These are phyloP conservation scores for Rhinopomastus cyanomelas DNA, from an alignment of 2,113 vertebrate genomes.

Conservation along the genomic window DNA sequence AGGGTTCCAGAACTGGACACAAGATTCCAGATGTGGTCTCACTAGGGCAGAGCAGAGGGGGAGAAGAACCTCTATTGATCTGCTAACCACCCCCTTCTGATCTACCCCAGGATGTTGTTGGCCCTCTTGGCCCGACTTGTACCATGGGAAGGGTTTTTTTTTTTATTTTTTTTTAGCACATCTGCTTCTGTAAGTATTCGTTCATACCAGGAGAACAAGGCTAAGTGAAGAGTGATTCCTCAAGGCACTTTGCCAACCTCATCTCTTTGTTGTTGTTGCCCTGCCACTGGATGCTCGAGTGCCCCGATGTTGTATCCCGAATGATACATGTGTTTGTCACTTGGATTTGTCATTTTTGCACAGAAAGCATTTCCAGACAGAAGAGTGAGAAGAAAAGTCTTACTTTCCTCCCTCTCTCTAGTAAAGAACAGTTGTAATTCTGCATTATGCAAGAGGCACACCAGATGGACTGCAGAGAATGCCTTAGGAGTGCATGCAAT, in stretches of 20 bases:
- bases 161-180: background rate
- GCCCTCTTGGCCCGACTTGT: no score
- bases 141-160: background rate
- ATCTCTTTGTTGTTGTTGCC: background rate
- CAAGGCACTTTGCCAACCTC: background rate
- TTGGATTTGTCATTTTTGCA: background rate
- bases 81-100: no score
- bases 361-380: background rate
- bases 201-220: background rate
- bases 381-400: background rate
- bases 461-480: constrained; percentile 18
- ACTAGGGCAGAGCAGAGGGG: no score
- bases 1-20: no score
- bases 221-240: background rate
- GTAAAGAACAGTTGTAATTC: constrained; percentile 5
- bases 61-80: no score
- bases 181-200: background rate
- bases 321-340: background rate
- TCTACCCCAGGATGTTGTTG: no score
- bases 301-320: background rate
- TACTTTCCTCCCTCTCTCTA: background rate
- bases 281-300: background rate
- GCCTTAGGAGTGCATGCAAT: constrained; percentile 31
- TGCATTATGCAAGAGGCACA: constrained; percentile 24
- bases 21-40: no score